Evolutionary conservation across 2,113 vertebrate genomes (phyloP).

Genomic region (Herpailurus yagouaroundi): DNA sequence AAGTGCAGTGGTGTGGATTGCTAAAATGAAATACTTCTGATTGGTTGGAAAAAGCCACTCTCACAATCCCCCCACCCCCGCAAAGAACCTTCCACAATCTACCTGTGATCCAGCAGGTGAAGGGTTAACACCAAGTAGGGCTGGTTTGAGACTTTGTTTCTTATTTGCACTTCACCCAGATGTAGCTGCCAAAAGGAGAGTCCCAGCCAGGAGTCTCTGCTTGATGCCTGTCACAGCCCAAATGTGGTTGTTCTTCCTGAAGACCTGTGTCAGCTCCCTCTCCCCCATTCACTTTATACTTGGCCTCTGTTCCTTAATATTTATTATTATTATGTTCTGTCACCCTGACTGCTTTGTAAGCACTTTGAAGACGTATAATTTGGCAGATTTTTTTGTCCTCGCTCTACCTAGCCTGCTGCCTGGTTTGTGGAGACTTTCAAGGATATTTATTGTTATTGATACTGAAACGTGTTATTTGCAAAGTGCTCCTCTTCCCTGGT

Average conservation of each 20-base stretch:
- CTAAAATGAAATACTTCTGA: background rate
- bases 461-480: background rate
- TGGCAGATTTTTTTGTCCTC: background rate
- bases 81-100: background rate
- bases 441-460: constrained; percentile 28
- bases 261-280: constrained; percentile 16
- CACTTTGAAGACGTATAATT: background rate
- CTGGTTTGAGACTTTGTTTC: background rate
- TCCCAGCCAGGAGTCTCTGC: background rate
- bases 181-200: background rate
- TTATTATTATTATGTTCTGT: constrained; percentile 24
- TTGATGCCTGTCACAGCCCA: background rate
- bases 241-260: background rate
- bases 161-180: background rate
- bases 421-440: background rate
- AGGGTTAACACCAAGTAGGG: background rate
- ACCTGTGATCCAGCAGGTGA: background rate
- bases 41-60: background rate
- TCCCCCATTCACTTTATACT: background rate
- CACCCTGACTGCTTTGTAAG: constrained; percentile 42
- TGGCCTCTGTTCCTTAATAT: constrained; percentile 42
- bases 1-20: background rate
- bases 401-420: background rate
- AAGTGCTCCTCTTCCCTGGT: background rate
- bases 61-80: too few species aligned